Evolutionary conservation across 2,888 invertebrate species (phyloP).

Genomic region (Seira musarum): DNA sequence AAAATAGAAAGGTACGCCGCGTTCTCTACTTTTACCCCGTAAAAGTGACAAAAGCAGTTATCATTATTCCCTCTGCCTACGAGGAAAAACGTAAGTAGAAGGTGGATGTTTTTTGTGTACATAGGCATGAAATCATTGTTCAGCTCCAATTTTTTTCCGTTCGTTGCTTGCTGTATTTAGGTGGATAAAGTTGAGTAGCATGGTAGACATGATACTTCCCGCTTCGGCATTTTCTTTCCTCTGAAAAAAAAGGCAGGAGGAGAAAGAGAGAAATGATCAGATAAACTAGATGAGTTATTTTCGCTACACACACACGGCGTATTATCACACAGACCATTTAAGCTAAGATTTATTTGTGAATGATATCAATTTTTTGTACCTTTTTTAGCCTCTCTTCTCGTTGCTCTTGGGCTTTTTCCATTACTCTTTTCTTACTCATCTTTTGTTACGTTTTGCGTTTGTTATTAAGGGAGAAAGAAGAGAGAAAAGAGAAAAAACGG

Average conservation of each 20-base stretch:
- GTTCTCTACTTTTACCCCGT: too few species aligned
- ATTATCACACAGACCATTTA: slow-evolving; percentile 70
- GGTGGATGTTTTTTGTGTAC: too few species aligned
- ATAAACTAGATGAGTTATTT: slow-evolving; percentile 70
- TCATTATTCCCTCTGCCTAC: too few species aligned
- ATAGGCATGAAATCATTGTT: too few species aligned
- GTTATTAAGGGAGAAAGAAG: not conserved
- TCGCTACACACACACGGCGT: slow-evolving; percentile 67
- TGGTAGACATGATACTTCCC: too few species aligned
- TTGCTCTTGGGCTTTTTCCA: slow-evolving; percentile 34
- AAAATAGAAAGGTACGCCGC: too few species aligned
- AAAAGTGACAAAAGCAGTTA: slow-evolving; percentile 54
- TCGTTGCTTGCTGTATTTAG: too few species aligned
- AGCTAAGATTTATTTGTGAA: slow-evolving; percentile 70
- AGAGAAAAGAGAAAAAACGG: not conserved
- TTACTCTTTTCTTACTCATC: slow-evolving; percentile 40
- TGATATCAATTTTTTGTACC: slow-evolving; percentile 70
- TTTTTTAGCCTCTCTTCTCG: slow-evolving; percentile 34
- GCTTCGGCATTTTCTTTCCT: too few species aligned
- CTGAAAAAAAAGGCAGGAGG: not conserved
- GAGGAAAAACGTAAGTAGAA: too few species aligned
- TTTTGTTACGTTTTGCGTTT: slow-evolving; percentile 42
- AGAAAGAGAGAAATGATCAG: slow-evolving; percentile 50
- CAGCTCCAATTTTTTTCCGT: too few species aligned
- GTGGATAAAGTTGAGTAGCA: too few species aligned